Evolutionary conservation across 1,140 invertebrate genomes (phyloP), one percentile per base, ranked within the genome.

Genomic region (Cotesia chilonis): DNA sequence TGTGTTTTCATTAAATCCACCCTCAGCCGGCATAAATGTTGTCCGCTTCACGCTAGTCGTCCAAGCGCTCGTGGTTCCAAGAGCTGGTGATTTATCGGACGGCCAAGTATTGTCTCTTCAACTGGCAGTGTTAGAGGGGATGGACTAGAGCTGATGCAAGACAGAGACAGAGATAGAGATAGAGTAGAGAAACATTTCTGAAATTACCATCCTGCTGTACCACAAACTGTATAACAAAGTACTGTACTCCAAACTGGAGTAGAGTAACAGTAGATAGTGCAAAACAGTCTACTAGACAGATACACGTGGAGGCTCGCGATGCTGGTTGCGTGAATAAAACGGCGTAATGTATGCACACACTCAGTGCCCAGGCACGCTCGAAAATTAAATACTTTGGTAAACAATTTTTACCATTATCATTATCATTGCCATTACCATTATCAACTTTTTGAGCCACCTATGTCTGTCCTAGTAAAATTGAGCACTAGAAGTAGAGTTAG

Each of bases 1-100:
- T 68, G 57, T 71, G 71, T 69, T 74, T 77, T 74, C 74, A 76
- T 73, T 73, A 77, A 74, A 75, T 64, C 61, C 65, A 4, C 4
- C 4, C 12, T 10, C 60, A 28, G 63, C 63, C 38, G 4, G 57
- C 68, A 68, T 68, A 69, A 72, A 65, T 66, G 52, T 72, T 68
- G 71, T 73, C 66, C 67, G 4, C 17, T 1, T 2, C 37, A 59
- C 69, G 72, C 10, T 55, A 38, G 54, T 68, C 41, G 60, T 47
- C 68, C 38, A 61, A 54, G 71, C 72, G 66, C 28, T 63, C 63
- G 60, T 52, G 64, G 64, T 72, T 71, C 67, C 65, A 68, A 67
- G 72, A 75, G 67, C 74, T n/a, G 67, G 47, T 75, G 74, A 75
- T 75, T 75, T 75, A 75, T 75, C 57, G 71, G 60, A 72, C 54